Base-by-base conservation (phyloP, 2,797 vertebrate species). In the Taenioides sp. region DNA sequence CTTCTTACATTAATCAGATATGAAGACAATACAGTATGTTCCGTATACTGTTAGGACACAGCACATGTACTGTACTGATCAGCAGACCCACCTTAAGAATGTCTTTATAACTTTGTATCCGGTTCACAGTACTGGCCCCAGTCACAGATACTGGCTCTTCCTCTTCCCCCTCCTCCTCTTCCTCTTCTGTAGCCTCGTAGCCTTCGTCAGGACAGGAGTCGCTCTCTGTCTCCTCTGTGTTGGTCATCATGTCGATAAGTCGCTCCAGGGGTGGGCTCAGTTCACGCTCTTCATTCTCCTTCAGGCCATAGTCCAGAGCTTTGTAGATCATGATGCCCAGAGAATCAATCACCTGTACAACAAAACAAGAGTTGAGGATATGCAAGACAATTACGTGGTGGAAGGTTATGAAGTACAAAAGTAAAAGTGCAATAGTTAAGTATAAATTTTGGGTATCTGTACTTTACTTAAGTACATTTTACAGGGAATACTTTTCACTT, bases 281-380 rank as follows among this genome's bases (percentile, higher is more conserved):
- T 73, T 99, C 98, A 0, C 98, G 90, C 84, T 99, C 98, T 87
- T 99, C 98, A 5, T 94, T 97, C 70, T 98, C 96, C 85, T 98
- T 98, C 90, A 99, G 92, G 23, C 98, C 97, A 68, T 95, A 99
- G 93, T 99, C 98, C 92, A 99, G 87, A 25, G 98, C 98, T 93
- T 99, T 99, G 91, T 99, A 99, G 88, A 99, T 98, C 93, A 98
- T 96, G 90, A 99, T 95, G 31, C 97, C 98, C 79, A 99, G 88
- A 0, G 97, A 98, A 88, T 98, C 97, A 52, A 99, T 97, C 49
- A 98, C 94, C 98, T 99, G 84, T 5, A 25, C 49, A 20, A 74
- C 4, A 50, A 58, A 77, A 4, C 23, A 40, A 68, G 6, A n/a
- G 23, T 2, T 43, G 5, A 65, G 22, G 11, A 65, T 65, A 14